A percentile compares a stretch with the other conserved stretches of the same genome.
Evolutionary conservation across 1,140 invertebrate genomes (phyloP).

Genomic region (Meloidogyne chitwoodi): DNA sequence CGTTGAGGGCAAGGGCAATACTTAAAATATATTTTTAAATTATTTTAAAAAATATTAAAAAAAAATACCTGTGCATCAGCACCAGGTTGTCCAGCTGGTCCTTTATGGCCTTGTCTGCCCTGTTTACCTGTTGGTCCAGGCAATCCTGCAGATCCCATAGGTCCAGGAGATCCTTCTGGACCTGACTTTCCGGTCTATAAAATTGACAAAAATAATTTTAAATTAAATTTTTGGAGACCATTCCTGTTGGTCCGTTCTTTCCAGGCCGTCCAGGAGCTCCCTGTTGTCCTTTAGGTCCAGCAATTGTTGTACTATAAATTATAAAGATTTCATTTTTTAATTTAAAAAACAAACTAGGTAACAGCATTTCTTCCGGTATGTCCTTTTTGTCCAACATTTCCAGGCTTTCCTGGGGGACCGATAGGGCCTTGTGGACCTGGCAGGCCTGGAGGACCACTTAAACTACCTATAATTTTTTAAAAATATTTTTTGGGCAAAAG

Average conservation of each 20-base stretch:
- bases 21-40: not conserved
- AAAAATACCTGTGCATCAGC: not conserved
- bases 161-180: constrained; percentile 25
- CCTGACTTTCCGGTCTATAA: constrained; percentile 28
- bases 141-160: constrained; percentile 7
- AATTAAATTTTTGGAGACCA: not conserved
- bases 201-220: not conserved
- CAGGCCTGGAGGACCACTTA: constrained; percentile 22
- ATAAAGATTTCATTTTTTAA: not conserved
- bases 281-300: constrained; percentile 32
- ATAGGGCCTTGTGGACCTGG: constrained; percentile 32
- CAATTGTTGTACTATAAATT: not conserved
- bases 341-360: not conserved
- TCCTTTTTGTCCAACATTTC: constrained; percentile 32
- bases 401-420: constrained; percentile 31
- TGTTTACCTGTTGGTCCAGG: constrained; percentile 31
- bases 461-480: not conserved
- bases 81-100: constrained; percentile 8
- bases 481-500: constrained; percentile 20
- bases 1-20: constrained; percentile 22
- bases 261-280: constrained; percentile 16
- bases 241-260: constrained; percentile 34
- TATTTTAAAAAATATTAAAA: not conserved
- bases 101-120: constrained; percentile 21
- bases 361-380: constrained; percentile 28